Base-by-base conservation (phyloP, 2,797 vertebrate genomes). In the Anguilla pacifica region DNA sequence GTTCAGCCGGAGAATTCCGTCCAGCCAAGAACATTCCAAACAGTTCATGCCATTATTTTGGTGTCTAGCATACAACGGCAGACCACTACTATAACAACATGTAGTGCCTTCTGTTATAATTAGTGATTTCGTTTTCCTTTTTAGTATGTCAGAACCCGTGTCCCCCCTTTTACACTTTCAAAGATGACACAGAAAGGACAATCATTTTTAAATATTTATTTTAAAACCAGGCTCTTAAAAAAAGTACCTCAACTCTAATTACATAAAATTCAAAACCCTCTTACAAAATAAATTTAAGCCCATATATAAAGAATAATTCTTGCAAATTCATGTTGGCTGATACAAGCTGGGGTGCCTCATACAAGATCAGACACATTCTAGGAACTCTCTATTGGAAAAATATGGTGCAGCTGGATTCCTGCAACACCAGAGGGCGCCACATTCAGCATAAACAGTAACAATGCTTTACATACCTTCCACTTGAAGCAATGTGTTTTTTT, bases 221-320 rank as follows among this genome's bases (percentile, higher is more conserved):
- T 79, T 35, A 79, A 79, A 79, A 79, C 46, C 31, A 39, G 70
- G 17, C 35, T 19, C 22, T 70, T 51, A 51, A 51, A 51, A 17
- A 79, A 43, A 79, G 74, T 79, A 79, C 35, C 74, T 79, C 74
- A 79, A 79, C 74, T 79, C 74, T 79, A 6, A 79, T 46, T 79
- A 79, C 74, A 79, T 79, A 79, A 46, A 79, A 79, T 79, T 35
- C 31, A 43, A 79, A 79, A 74, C 70, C 70, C 70, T 74, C 31
- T 28, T 77, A 77, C 72, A 77, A 10, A 77, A 15, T 19, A 79
- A 22, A 17, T 22, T 35, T 79, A 79, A 46, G 39, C 39, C 35
- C 35, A 79, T 3, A 43, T 79, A 74, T n/a, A 74, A 74, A 25
- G 35, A 3, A 46, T 79, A 79, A 79, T 79, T 46, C 74, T 79